Evolutionary conservation across 2,797 vertebrate genomes (phyloP), one percentile per base, ranked within the genome.

Genomic region (Sebastes matsubarae): DNA sequence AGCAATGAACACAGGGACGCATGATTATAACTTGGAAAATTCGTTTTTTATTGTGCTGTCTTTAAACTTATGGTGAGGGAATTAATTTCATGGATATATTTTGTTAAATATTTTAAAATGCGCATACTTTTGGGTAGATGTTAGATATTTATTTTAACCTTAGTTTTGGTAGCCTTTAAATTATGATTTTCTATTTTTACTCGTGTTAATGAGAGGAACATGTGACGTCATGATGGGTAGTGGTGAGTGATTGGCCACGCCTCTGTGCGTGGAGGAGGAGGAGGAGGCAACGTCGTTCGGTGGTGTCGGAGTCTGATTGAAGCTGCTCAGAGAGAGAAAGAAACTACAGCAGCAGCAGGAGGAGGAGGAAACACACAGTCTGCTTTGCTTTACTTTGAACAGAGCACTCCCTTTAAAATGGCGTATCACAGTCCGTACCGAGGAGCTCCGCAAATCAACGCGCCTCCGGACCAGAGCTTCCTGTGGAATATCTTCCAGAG

Each of bases 401-500:
- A 50, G 42, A 77, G 54, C 75, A 60, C 24, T 68, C 55, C 75
- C 69, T 90, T 86, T 78, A 93, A 90, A 82, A 96, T 96, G 96
- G 96, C 96, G 81, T 96, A 96, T 74, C 95, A 96, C 80, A 96
- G 93, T 80, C 95, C 96, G 22, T 96, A 96, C 82, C 91, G 95
- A 94, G 90, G 90, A 14, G 83, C 94, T 0, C 90, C 93, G 79
- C 93, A 94, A 2, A 90, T 89, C 72, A 95, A 83, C 92, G 92
- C 90, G 25, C 93, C 95, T 16, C 92, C 93, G 36, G 96, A 96
- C 84, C 96, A 96, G 69, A 82, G 92, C 12, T 96, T 96, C 67
- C 85, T 96, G 85, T 96, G 96, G 96, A 96, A 96, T 92, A 96
- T 96, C 93, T 96, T 96, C 81, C 96, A 96, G 91, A 95, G 96